A percentile compares a stretch with the other conserved stretches of the same genome.
These are phyloP conservation scores for Eristalinus sepulchralis DNA, from an alignment of 2,888 invertebrate species.

Conservation along the genomic window DNA sequence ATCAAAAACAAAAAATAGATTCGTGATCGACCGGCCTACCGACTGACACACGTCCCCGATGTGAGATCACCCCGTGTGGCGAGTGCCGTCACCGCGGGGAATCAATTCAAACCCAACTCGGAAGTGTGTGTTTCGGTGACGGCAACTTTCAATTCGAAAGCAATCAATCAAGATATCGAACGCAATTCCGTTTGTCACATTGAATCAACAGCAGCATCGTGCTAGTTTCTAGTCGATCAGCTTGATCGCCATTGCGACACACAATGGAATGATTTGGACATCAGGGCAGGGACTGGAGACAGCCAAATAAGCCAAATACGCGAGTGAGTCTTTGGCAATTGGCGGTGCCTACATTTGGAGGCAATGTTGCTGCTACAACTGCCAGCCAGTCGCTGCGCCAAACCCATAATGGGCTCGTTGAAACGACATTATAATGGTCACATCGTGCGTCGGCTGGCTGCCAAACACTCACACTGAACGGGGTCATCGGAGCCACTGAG, in stretches of 20 bases:
- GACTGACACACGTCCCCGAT: conserved; percentile 23
- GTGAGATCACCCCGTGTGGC: conserved; percentile 34
- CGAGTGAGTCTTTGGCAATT: conserved; percentile 13
- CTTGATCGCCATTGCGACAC: not conserved
- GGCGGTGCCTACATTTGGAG: conserved; percentile 2
- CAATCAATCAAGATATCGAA: conserved; percentile 50
- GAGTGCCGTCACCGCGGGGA: not conserved
- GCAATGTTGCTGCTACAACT: not conserved
- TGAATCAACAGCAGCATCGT: conserved; percentile 27
- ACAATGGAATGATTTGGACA: conserved; percentile 6
- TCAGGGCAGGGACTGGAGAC: conserved; percentile 3
- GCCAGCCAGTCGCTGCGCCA: not conserved
- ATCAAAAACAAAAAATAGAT: not conserved
- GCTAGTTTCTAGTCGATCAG: conserved; percentile 1
- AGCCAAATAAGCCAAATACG: conserved; percentile 47
- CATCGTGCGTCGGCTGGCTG: not conserved
- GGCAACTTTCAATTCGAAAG: conserved; percentile 44
- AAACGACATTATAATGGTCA: conserved; percentile 21
- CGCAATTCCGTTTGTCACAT: conserved; percentile 55
- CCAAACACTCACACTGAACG: conserved; percentile 19
- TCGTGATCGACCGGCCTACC: conserved; percentile 8
- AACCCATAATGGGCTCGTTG: conserved; percentile 29
- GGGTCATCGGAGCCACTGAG: conserved; percentile 39
- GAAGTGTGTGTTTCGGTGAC: conserved; percentile 5
- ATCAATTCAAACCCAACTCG: conserved; percentile 18